These are phyloP conservation scores for Taeniopygia guttata DNA, from an alignment of 2,797 vertebrate species.

Conservation along the genomic window DNA sequence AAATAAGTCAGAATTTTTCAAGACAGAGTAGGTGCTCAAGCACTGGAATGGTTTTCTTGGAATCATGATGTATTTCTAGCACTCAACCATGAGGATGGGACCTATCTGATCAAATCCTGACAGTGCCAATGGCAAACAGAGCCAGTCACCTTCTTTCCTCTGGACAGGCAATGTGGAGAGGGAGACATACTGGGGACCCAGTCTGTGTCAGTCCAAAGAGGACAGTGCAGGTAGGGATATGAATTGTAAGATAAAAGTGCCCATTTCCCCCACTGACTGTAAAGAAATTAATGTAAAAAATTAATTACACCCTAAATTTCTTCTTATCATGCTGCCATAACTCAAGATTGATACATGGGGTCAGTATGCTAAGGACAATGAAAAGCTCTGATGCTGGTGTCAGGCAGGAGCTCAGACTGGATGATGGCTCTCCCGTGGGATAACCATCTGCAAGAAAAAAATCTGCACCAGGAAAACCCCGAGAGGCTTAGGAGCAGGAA, in stretches of 20 bases:
- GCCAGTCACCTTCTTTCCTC: neutral
- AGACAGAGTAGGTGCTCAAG: neutral
- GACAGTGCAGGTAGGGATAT: neutral
- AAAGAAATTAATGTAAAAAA: neutral
- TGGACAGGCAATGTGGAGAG: neutral
- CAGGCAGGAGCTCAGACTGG: neutral
- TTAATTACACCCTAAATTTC: neutral
- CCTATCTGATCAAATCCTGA: neutral
- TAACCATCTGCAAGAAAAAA: neutral
- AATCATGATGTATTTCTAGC: neutral
- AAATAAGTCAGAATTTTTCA: neutral
- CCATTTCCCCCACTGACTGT: neutral
- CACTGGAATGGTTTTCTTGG: neutral
- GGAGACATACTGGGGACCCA: neutral
- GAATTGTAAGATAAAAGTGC: neutral
- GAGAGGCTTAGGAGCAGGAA: fast-evolving
- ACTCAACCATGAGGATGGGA: neutral
- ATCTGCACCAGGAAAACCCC: neutral
- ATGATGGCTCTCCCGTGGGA: neutral
- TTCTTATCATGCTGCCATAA: neutral
- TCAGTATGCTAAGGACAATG: neutral
- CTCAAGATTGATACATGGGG: neutral
- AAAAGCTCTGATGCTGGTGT: neutral
- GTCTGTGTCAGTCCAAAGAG: neutral
- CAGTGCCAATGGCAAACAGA: neutral